Evolutionary conservation across 1,140 invertebrate species (phyloP), one percentile per base, ranked within the genome.

Genomic region (Oppia nitens): DNA sequence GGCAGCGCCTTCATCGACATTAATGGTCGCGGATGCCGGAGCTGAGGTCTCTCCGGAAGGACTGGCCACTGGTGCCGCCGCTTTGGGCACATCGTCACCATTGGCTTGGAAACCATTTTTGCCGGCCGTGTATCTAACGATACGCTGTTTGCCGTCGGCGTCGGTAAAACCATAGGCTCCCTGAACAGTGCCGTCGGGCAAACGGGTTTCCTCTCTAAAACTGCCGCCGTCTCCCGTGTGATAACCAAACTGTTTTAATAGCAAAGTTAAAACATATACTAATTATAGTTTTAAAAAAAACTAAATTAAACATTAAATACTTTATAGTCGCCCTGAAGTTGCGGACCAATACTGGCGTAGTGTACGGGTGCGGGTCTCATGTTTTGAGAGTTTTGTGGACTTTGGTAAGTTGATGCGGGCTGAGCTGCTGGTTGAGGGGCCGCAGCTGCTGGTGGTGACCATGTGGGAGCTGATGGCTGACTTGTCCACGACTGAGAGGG

Each of bases 111-210:
- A 81, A 1, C 80, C 79, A 40, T 79, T 76, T 67, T 81, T 80
- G 20, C 79, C 80, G 3, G 80, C 79, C 3, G 74, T 73, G 63
- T 81, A 82, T 66, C 79, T 80, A 9, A 81, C 74, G 17, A 78
- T 79, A 55, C 77, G 77, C n/a, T 66, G 65, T 1, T 57, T 55
- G 14, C 77, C 77, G 62, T 77, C 70, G 4, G 75, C 72, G 12
- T 74, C 76, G 1, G 72, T 65, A 67, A 78, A 78, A 25, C 78
- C 77, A 64, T 81, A 81, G 2, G 75, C 76, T 2, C 81, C 81
- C 2, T 76, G 76, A 4, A 72, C 67, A 17, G 63, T 67, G 17
- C 69, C 69, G 24, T 70, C 67, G 24, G 65, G 63, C 0, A 65
- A 55, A n/a, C 66, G 47, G n/a, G 63, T 62, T 50, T 67, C 66